A percentile compares a stretch with the other conserved stretches of the same genome.
Conservation (phyloP, 2,113 vertebrate species). For the Chrysemys picta region DNA sequence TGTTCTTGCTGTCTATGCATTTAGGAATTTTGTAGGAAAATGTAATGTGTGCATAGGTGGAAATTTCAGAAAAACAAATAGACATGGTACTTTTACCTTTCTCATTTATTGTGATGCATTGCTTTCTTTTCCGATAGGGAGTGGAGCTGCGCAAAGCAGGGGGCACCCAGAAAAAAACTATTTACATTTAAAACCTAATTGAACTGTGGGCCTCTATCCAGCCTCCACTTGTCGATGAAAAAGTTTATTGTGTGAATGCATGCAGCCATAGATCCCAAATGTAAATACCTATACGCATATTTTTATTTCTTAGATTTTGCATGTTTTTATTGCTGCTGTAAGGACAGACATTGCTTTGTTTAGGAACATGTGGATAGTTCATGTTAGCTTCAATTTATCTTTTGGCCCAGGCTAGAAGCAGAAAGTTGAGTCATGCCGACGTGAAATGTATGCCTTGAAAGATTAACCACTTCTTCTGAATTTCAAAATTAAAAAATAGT, state of each 20-base stretch:
- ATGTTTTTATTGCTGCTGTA: background rate
- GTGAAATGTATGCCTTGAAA: background rate
- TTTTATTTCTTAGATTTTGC: background rate
- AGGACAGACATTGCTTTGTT: background rate
- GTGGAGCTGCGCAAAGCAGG: background rate
- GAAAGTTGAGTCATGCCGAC: background rate
- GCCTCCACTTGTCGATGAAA: background rate
- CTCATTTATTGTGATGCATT: background rate
- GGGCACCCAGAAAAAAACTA: background rate
- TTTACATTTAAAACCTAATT: background rate
- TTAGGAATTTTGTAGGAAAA: slow-evolving; percentile 3
- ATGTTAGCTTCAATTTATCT: background rate
- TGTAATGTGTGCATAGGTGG: background rate
- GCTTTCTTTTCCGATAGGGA: background rate
- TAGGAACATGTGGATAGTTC: background rate
- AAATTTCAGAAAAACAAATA: background rate
- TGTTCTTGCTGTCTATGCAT: background rate
- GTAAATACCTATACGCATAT: background rate
- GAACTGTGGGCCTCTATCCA: background rate
- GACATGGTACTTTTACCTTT: background rate
- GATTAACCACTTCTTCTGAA: background rate
- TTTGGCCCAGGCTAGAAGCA: background rate
- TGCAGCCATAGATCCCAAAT: background rate
- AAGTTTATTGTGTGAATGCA: background rate
- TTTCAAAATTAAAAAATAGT: background rate